Percentiles rank a stretch among this genome's conserved stretches.
phyloP scores from a whole-genome alignment of 2,888 invertebrate species.

The Dasysyrphus tricinctus region DNA sequence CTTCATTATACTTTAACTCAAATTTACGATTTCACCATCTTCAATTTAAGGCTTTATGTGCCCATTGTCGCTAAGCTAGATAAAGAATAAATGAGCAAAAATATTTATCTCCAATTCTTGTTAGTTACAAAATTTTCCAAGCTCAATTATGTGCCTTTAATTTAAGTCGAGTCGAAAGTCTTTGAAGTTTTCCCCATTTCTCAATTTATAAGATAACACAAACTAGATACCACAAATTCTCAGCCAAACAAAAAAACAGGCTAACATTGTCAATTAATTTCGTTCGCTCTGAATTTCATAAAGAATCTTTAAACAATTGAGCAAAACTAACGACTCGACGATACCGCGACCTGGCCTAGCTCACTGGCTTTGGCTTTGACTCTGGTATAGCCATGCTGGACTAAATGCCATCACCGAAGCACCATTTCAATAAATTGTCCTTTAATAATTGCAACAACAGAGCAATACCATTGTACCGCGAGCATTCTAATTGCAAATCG shows the following conservation, averaged over 20 bases:
- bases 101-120: not conserved
- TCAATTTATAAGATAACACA: constrained; percentile 40
- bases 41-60: not conserved
- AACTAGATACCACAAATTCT: constrained; percentile 55
- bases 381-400: not conserved
- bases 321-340: constrained; percentile 20
- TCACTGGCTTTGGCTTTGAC: not conserved
- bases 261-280: constrained; percentile 51
- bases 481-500: constrained; percentile 74
- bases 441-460: constrained; percentile 72
- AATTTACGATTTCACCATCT: too few relatives aligned
- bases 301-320: constrained; percentile 71
- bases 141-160: not conserved
- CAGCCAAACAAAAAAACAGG: constrained; percentile 8
- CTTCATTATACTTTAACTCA: too few relatives aligned
- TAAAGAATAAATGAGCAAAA: not conserved
- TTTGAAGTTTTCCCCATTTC: constrained; percentile 25
- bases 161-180: not conserved
- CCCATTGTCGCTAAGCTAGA: not conserved
- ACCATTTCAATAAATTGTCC: constrained; percentile 74
- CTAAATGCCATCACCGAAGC: constrained; percentile 46
- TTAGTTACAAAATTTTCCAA: constrained; percentile 8
- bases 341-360: not conserved
- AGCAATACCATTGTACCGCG: constrained; percentile 63
- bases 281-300: constrained; percentile 69